These are phyloP conservation scores for Eubucco bourcierii DNA, from an alignment of 2,113 vertebrate species.

Conservation along the genomic window DNA sequence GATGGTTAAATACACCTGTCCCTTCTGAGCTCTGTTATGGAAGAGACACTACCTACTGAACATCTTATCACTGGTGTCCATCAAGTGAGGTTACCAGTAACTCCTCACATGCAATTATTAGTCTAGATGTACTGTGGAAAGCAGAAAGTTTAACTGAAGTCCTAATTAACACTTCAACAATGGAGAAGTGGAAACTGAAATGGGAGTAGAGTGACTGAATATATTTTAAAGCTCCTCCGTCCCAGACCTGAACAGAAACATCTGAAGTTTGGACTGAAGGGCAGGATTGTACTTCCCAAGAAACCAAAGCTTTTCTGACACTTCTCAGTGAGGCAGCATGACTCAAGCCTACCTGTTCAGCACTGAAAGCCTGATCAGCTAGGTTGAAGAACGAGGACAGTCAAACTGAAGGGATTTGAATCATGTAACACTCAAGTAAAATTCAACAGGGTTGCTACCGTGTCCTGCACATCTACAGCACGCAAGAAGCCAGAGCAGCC, in stretches of 20 bases:
- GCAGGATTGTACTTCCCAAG: background rate
- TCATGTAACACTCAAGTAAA: background rate
- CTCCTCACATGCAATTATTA: background rate
- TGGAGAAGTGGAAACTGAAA: background rate
- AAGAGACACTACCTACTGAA: background rate
- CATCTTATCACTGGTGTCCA: background rate
- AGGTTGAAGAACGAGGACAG: background rate
- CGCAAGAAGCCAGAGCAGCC: background rate
- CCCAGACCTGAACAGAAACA: background rate
- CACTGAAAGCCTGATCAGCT: background rate
- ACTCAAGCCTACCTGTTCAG: background rate
- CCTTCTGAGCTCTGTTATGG: background rate
- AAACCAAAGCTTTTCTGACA: background rate
- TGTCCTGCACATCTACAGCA: accelerated
- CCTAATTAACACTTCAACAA: background rate
- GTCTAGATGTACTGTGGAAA: background rate
- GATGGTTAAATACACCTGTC: background rate
- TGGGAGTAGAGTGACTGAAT: background rate
- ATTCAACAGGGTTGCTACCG: background rate
- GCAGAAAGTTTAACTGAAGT: background rate
- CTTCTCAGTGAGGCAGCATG: background rate
- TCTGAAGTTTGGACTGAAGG: background rate
- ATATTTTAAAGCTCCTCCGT: background rate
- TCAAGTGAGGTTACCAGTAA: background rate
- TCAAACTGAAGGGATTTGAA: background rate